These are phyloP conservation scores for Caradrina clavipalpis DNA, from an alignment of 2,888 invertebrate species.

Conservation along the genomic window DNA sequence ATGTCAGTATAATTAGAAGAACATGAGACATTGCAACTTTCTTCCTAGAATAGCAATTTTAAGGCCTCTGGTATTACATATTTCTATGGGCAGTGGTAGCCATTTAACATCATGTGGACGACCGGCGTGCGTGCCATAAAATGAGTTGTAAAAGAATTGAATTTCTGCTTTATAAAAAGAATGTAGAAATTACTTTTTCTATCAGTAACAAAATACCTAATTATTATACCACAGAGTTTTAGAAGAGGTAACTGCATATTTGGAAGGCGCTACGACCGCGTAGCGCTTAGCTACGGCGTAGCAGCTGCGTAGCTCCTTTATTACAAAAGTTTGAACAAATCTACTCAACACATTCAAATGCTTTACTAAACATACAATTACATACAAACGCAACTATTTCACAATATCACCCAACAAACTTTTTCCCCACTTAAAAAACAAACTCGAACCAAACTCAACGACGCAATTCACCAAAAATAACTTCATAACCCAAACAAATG, in stretches of 20 bases:
- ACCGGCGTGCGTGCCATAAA: too few relatives aligned
- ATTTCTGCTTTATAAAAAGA: neutral
- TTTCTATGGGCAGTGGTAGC: too few relatives aligned
- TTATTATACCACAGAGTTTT: neutral
- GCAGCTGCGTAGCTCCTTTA: neutral
- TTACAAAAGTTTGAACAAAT: too few relatives aligned
- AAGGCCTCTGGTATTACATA: too few relatives aligned
- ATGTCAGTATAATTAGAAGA: too few relatives aligned
- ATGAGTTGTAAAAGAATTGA: too few relatives aligned
- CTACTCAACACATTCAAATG: too few relatives aligned
- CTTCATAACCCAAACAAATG: constrained; percentile 21
- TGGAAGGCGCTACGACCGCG: constrained; percentile 17
- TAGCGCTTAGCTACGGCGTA: constrained; percentile 29
- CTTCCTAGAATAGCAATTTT: too few relatives aligned
- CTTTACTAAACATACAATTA: neutral
- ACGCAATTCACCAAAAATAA: constrained; percentile 2
- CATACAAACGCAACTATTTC: neutral
- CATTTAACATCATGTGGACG: too few relatives aligned
- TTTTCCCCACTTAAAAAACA: neutral
- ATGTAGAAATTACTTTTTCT: neutral
- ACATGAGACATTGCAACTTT: too few relatives aligned
- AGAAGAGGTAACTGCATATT: neutral
- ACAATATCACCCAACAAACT: too few relatives aligned
- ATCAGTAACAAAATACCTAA: neutral
- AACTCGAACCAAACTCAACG: neutral